These are phyloP conservation scores for Thalassarche chlororhynchos DNA, from an alignment of 2,113 vertebrate genomes.

Conservation along the genomic window DNA sequence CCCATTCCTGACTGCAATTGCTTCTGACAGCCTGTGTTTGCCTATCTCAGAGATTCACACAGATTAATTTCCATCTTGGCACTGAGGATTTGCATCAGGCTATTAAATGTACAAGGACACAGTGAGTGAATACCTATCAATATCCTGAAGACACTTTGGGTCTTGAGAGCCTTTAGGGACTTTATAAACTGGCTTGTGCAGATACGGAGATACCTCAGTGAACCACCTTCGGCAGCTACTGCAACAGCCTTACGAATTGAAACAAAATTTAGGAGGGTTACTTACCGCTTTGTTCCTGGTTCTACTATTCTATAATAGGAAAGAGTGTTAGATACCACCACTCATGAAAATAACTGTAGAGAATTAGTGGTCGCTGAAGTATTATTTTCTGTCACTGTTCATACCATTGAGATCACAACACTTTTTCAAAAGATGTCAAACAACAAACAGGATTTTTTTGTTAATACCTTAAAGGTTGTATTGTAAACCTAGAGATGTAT, in stretches of 20 bases:
- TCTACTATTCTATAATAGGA: neutral
- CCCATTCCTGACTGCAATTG: neutral
- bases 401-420: neutral
- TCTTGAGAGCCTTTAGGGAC: neutral
- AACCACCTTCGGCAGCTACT: neutral
- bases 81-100: neutral
- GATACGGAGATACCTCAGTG: neutral
- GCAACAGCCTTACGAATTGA: neutral
- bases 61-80: neutral
- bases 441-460: neutral
- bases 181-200: neutral
- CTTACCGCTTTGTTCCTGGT: neutral
- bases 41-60: neutral
- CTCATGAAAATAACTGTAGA: neutral
- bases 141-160: neutral
- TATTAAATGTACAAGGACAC: neutral
- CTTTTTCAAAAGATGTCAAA: neutral
- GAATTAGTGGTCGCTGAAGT: neutral
- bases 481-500: neutral
- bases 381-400: neutral
- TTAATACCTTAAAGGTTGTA: neutral
- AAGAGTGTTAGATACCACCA: neutral
- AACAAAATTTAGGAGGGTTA: neutral
- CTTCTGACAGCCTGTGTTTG: neutral
- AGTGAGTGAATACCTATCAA: neutral